phyloP scores from a whole-genome alignment of 1,140 invertebrate species.

The Drosophila micromelanica region DNA sequence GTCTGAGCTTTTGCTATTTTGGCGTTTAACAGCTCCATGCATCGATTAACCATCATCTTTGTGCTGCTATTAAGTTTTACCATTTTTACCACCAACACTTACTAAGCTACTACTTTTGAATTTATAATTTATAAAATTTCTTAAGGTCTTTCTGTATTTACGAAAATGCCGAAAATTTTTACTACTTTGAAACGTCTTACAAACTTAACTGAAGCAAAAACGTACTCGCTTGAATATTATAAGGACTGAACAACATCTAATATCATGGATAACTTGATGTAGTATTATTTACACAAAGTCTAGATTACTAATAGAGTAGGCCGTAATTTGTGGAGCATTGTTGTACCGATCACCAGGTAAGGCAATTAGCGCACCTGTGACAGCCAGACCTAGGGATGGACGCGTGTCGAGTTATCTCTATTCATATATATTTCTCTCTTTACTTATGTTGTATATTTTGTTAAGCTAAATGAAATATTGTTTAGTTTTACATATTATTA shows the following conservation, averaged over 20 bases:
- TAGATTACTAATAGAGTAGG: not conserved
- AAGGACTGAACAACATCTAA: not conserved
- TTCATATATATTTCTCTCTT: too few relatives aligned
- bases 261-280: constrained; percentile 42
- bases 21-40: constrained; percentile 41
- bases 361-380: constrained; percentile 56
- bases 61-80: constrained; percentile 32
- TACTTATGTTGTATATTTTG: too few relatives aligned
- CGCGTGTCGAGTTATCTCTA: not conserved
- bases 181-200: constrained; percentile 9
- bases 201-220: constrained; percentile 3
- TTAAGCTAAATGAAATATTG: too few relatives aligned
- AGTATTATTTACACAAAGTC: not conserved
- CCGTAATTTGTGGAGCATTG: constrained; percentile 10
- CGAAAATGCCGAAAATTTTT: constrained; percentile 39
- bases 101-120: not conserved
- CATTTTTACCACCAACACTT: constrained; percentile 27
- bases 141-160: too few relatives aligned
- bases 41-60: constrained; percentile 47
- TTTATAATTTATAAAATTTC: constrained; percentile 7
- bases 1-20: constrained; percentile 39
- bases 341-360: constrained; percentile 12
- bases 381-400: constrained; percentile 17
- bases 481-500: too few relatives aligned
- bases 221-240: not conserved